These are phyloP conservation scores for Scalopus aquaticus DNA, from an alignment of 2,113 vertebrate genomes.

Conservation along the genomic window DNA sequence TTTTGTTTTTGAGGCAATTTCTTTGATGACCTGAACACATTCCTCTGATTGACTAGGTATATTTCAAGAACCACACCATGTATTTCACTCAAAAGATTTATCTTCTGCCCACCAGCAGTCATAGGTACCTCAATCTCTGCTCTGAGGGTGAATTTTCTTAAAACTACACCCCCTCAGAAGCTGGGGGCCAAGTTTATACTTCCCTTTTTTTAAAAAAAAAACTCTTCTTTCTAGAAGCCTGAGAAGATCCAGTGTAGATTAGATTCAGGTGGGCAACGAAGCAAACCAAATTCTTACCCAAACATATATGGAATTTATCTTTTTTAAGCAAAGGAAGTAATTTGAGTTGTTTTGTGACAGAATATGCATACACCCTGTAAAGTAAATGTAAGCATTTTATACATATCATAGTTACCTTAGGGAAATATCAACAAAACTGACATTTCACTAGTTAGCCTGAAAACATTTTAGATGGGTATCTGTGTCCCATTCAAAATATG, in stretches of 20 bases:
- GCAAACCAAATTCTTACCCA: neutral
- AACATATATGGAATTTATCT: neutral
- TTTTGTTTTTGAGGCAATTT: neutral
- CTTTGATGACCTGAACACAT: neutral
- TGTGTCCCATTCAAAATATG: neutral
- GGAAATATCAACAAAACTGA: neutral
- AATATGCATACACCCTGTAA: neutral
- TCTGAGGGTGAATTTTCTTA: neutral
- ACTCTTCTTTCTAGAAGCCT: neutral
- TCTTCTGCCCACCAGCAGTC: neutral
- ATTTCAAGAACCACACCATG: neutral
- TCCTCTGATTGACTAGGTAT: neutral
- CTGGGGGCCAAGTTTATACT: neutral
- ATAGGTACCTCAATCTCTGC: neutral
- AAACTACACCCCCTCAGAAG: neutral
- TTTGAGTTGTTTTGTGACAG: neutral
- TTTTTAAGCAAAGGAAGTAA: neutral
- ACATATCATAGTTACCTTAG: neutral
- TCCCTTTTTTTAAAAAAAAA: neutral
- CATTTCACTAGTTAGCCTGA: neutral
- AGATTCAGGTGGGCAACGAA: neutral
- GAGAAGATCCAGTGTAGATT: neutral
- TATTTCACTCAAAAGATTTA: neutral
- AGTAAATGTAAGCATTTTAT: neutral
- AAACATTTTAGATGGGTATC: neutral